Evolutionary conservation across 2,888 invertebrate genomes (phyloP).

Genomic region (Ptycholaimellus sp.): DNA sequence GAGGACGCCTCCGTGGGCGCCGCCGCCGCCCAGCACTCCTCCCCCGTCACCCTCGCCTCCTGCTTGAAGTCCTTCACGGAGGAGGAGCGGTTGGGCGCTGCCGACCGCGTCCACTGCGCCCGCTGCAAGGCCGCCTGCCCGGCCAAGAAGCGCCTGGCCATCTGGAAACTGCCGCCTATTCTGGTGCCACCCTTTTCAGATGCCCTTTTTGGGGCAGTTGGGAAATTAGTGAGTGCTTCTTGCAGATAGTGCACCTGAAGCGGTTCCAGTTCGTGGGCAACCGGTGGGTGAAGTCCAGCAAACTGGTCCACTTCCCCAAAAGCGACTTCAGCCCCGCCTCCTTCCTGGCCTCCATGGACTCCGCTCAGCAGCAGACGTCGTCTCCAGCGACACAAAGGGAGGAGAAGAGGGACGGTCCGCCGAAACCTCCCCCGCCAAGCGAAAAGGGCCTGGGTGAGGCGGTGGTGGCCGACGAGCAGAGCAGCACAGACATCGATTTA

Average conservation of each 20-base stretch:
- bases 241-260: constrained; percentile 65
- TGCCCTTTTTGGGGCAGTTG: not conserved
- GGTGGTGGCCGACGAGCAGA: too few relatives aligned
- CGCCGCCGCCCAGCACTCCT: constrained; percentile 46
- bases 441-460: too few relatives aligned
- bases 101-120: constrained; percentile 60
- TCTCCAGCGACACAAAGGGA: too few relatives aligned
- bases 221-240: constrained; percentile 1
- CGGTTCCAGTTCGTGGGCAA: constrained; percentile 68
- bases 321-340: constrained; percentile 60
- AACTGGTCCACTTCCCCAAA: constrained; percentile 28
- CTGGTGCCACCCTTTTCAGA: constrained; percentile 36
- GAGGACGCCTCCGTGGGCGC: constrained; percentile 50
- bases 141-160: constrained; percentile 66
- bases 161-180: constrained; percentile 68
- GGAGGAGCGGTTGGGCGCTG: constrained; percentile 50
- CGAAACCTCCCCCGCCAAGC: too few relatives aligned
- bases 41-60: constrained; percentile 55
- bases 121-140: constrained; percentile 56
- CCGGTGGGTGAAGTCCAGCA: constrained; percentile 71
- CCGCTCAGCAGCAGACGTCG: too few relatives aligned
- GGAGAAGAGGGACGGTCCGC: too few relatives aligned
- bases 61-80: constrained; percentile 58
- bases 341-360: too few relatives aligned
- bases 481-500: too few relatives aligned